These are phyloP conservation scores for Botia kubotai DNA, from an alignment of 2,797 vertebrate species.

Conservation along the genomic window DNA sequence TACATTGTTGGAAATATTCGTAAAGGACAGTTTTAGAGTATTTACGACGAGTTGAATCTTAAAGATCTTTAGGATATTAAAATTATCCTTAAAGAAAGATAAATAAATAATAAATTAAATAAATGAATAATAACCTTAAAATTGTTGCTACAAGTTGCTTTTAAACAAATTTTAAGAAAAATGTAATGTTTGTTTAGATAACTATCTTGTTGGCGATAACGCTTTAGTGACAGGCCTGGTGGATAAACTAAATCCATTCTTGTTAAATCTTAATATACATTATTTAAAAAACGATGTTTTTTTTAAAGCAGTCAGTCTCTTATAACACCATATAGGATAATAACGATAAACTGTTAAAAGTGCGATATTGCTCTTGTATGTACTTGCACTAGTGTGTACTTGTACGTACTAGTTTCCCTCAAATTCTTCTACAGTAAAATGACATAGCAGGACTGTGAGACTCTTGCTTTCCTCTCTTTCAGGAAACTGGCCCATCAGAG, in stretches of 20 bases:
- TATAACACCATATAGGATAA: background rate
- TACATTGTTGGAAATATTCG: background rate
- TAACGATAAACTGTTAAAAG: slow-evolving; percentile 12
- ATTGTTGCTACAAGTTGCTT: too few species aligned
- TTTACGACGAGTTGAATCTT: background rate
- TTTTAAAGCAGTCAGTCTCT: background rate
- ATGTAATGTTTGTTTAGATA: background rate
- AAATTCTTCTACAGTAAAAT: slow-evolving; percentile 44
- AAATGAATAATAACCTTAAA: too few species aligned
- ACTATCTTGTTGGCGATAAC: background rate
- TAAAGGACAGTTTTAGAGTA: background rate
- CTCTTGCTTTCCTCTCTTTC: slow-evolving; percentile 50
- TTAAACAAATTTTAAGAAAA: background rate
- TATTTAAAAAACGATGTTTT: background rate
- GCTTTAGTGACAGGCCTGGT: background rate
- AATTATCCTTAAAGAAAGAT: too few species aligned
- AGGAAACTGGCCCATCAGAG: slow-evolving; percentile 54
- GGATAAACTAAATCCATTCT: background rate
- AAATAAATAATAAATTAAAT: too few species aligned
- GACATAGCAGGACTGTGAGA: slow-evolving; percentile 24
- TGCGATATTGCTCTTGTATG: background rate
- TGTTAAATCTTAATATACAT: background rate
- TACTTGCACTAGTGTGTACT: background rate
- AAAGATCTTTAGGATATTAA: too few species aligned
- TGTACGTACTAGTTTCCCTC: slow-evolving; percentile 20